Evolutionary conservation across 2,888 invertebrate species (phyloP).

Genomic region (Cosmia pyralina): DNA sequence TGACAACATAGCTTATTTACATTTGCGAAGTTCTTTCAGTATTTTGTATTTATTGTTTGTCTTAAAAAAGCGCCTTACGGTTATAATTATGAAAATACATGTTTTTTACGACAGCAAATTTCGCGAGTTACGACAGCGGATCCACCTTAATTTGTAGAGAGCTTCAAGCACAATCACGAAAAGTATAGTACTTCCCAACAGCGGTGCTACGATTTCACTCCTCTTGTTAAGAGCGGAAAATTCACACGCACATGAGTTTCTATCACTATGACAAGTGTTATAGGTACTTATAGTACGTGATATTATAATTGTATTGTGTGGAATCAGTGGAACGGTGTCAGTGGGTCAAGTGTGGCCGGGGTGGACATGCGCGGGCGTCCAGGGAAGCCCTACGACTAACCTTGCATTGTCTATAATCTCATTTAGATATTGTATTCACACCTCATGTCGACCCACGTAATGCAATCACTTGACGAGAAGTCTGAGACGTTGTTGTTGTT

Average conservation of each 20-base stretch:
- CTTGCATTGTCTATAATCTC: constrained; percentile 80
- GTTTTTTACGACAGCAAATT: too few relatives aligned
- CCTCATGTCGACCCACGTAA: constrained; percentile 52
- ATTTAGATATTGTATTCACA: constrained; percentile 74
- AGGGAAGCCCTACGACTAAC: constrained; percentile 81
- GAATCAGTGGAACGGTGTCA: constrained; percentile 68
- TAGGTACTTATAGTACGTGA: constrained; percentile 17
- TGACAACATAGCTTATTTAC: too few relatives aligned
- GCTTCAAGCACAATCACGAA: background rate
- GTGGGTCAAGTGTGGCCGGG: constrained; percentile 79
- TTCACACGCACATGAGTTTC: constrained; percentile 36
- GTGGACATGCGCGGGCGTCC: constrained; percentile 52
- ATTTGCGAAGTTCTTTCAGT: too few relatives aligned
- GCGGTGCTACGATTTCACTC: constrained; percentile 24
- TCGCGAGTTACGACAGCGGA: too few relatives aligned
- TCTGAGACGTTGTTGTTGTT: background rate
- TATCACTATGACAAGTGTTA: constrained; percentile 7
- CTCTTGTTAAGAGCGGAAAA: constrained; percentile 3
- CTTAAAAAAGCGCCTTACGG: too few relatives aligned
- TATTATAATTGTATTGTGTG: constrained; percentile 56
- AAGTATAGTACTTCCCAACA: background rate
- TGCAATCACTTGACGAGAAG: constrained; percentile 41
- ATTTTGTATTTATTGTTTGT: too few relatives aligned
- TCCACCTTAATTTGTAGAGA: background rate
- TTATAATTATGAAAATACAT: too few relatives aligned